Conservation (phyloP, 2,113 vertebrate species). For the Psittacara wagleri region DNA sequence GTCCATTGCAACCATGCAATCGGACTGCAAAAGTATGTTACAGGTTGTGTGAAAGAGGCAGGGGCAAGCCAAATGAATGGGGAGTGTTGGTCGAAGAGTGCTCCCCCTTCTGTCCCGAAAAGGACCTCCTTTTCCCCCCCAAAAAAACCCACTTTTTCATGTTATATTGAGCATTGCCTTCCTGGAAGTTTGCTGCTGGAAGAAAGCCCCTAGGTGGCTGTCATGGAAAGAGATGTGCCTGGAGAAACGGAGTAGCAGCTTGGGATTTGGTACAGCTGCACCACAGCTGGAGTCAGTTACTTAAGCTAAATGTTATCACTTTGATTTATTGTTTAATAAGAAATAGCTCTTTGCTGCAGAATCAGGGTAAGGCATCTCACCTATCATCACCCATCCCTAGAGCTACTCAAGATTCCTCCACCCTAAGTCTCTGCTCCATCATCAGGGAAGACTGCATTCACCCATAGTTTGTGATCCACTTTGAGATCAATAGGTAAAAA, state of each 20-base stretch:
- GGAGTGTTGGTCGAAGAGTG: not conserved
- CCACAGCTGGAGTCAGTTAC: not conserved
- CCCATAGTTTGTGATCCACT: rapidly evolving
- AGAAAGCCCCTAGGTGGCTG: not conserved
- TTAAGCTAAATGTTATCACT: not conserved
- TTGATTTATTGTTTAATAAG: not conserved
- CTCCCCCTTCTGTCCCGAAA: not conserved
- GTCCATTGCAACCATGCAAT: rapidly evolving
- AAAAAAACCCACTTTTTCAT: rapidly evolving
- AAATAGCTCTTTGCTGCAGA: not conserved
- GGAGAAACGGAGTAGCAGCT: not conserved
- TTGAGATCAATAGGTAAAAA: not conserved
- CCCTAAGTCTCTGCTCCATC: not conserved
- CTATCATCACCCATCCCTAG: rapidly evolving
- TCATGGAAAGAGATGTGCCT: not conserved
- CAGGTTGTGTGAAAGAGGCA: not conserved
- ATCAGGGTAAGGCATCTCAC: not conserved
- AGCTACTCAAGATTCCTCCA: not conserved
- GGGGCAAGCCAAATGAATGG: not conserved
- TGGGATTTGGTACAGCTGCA: not conserved
- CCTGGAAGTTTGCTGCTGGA: not conserved
- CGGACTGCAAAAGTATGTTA: not conserved
- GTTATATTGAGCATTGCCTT: not conserved
- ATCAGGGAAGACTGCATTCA: too few species aligned
- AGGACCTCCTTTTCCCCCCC: not conserved